These are phyloP conservation scores for Clistopyga incitator DNA, from an alignment of 2,888 invertebrate species.

Conservation along the genomic window DNA sequence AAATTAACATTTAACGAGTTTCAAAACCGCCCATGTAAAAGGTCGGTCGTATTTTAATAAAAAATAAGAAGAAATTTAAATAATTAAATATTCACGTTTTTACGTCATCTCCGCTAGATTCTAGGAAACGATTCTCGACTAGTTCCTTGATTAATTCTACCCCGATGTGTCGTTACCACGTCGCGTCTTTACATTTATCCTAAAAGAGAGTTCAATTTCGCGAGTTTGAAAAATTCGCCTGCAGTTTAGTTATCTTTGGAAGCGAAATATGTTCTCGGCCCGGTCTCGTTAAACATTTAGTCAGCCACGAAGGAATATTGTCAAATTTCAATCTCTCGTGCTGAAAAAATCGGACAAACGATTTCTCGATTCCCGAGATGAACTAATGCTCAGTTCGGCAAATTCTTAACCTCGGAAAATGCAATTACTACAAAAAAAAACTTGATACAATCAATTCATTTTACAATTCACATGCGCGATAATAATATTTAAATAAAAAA, in stretches of 20 bases:
- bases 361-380: neutral
- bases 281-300: neutral
- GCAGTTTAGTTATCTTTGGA: neutral
- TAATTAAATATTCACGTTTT: conserved; percentile 42
- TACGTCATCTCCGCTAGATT: conserved; percentile 22
- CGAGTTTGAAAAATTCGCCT: neutral
- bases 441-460: neutral
- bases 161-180: conserved; percentile 5
- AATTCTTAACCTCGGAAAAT: neutral
- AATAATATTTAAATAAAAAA: neutral
- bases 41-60: neutral
- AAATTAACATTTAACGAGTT: neutral
- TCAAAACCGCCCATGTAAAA: neutral
- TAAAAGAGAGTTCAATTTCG: conserved; percentile 13
- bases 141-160: conserved; percentile 61
- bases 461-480: conserved; percentile 1
- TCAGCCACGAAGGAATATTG: neutral
- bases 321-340: conserved; percentile 1
- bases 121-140: conserved; percentile 62
- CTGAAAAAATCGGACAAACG: neutral
- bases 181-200: conserved; percentile 13
- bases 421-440: neutral
- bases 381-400: neutral
- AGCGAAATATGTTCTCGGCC: neutral
- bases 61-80: conserved; percentile 1